Base-by-base conservation (phyloP, 2,888 invertebrate species). In the Diarsia dahlii region DNA sequence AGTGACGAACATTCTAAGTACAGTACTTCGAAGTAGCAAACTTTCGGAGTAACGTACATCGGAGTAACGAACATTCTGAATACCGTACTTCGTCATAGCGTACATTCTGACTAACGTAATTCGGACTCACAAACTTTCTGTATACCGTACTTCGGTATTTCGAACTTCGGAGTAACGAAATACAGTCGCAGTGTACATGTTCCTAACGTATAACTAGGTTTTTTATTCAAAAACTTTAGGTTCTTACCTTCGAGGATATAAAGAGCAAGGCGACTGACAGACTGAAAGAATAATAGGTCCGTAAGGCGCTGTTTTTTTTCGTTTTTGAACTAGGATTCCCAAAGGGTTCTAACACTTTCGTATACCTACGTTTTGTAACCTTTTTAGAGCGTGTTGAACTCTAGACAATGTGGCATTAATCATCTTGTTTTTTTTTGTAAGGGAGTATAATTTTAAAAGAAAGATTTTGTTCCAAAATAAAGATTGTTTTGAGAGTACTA, bases 231-330 rank as follows among this genome's bases (percentile, higher is more conserved):
- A 80, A 80, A 86, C 84, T 86, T 85, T 60, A 74, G 66, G 77
- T 75, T 77, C 39, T 56, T 80, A 71, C 85, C 84, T 84, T 74
- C 39, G 81, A 70, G 84, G 60, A 64, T 78, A 71, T 75, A 72
- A 74, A 66, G 52, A 68, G 46, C 71, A 84, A 70, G 62, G 48
- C 75, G 74, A 83, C 86, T 83, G 87, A 78, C 84, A 70, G 77
- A 74, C 81, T 78, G 71, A 78, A 80, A 84, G 87, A 84, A 78
- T 86, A 84, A 86, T 84, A 86, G 84, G 74, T 66, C 81, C 75
- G 39, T 63, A 65, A 78, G 87, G 78, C 63, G 72, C 74, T n/a
- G 74, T 71, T 75, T 86, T 83, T 74, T 79, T 76, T 69, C 48
- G n/a, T 72, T 86, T 86, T 84, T 76, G 64, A 84, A 78, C 74